These are phyloP conservation scores for Orchestia grillus DNA, from an alignment of 1,140 invertebrate genomes.

Conservation along the genomic window DNA sequence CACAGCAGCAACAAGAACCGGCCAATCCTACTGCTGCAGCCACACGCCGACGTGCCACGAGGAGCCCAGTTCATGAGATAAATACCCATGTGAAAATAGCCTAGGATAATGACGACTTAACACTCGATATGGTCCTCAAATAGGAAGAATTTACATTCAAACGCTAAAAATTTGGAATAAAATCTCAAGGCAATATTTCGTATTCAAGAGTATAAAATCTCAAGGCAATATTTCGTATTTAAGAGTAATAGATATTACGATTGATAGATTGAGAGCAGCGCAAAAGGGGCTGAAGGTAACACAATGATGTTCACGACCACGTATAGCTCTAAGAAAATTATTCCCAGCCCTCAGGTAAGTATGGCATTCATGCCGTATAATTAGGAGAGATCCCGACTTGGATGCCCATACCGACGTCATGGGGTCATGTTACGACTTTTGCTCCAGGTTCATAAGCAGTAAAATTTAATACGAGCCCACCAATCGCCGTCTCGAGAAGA, in stretches of 20 bases:
- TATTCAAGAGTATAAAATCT: neutral
- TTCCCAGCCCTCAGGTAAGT: neutral
- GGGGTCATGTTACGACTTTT: neutral
- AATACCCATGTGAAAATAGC: no score
- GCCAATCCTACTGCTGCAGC: neutral
- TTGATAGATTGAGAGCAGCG: neutral
- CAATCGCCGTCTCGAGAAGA: neutral
- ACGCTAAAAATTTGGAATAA: neutral
- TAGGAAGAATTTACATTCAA: no score
- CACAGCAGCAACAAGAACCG: neutral
- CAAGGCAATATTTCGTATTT: neutral
- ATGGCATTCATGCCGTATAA: neutral
- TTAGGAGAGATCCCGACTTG: neutral
- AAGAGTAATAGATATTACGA: neutral
- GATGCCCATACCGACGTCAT: neutral
- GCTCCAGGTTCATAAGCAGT: constrained; percentile 35
- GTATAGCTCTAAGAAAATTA: neutral
- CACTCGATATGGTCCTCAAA: no score
- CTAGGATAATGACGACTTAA: no score
- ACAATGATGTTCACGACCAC: neutral
- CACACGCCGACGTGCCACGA: no score
- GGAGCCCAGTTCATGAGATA: no score
- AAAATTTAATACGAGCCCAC: constrained; percentile 21
- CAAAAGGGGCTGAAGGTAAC: neutral
- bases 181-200: neutral